Evolutionary conservation across 2,113 vertebrate genomes (phyloP), one percentile per base, ranked within the genome.

Genomic region (Tautogolabrus adspersus): DNA sequence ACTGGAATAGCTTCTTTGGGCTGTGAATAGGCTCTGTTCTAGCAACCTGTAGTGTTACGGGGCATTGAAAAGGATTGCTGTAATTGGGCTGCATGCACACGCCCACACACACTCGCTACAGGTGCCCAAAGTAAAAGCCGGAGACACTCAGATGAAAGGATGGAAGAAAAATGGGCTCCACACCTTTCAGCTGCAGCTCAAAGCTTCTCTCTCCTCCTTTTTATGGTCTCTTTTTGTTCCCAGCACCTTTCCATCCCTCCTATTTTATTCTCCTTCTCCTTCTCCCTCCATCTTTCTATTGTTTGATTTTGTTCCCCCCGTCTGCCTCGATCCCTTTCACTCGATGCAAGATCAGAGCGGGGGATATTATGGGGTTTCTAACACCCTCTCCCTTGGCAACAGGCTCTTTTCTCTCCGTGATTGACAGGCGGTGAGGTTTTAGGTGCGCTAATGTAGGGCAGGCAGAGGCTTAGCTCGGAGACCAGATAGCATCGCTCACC

Each of bases 401-500:
- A 82, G 81, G 81, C 83, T 81, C 77, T n/a, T 84, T 80, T 85
- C 82, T 87, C 72, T 47, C 37, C 0, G 34, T 94, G 94, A 94
- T 88, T 94, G 94, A 93, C 93, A 93, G 91, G 75, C 71, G 71
- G 77, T 57, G 84, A 82, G 91, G 83, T 91, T 51, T 92, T 92
- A 88, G 89, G 91, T 87, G 89, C 86, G 83, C 84, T 93, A 94
- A 94, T 94, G 90, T 90, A 91, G 92, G 88, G 81, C 92, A 92
- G 90, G 89, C 91, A 85, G 88, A 80, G 84, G 87, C 89, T 93
- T 94, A 88, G 88, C 79, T 83, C 21, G 2, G 84, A 91, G 88
- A 91, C 77, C 87, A 92, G 93, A 94, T 94, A 93, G 91, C 92
- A 94, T 94, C 93, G 73, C 81, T 90, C 79, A 46, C 74, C 66